These are phyloP conservation scores for Brachyhypopomus occidentalis DNA, from an alignment of 2,113 vertebrate species.

Conservation along the genomic window DNA sequence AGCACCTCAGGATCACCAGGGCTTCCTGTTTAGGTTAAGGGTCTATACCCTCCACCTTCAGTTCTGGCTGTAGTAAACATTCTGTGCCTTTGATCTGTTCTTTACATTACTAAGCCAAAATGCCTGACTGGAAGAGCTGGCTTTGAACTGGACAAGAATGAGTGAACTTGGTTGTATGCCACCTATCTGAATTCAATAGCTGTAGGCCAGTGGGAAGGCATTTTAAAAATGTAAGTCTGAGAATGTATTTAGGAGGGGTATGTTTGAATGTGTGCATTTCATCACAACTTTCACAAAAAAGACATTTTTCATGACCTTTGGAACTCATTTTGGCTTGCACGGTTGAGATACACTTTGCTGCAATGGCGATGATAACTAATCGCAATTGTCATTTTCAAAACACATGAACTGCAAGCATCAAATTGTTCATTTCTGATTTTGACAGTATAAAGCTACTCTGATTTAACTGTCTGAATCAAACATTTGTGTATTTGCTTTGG, in stretches of 20 bases:
- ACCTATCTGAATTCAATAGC: not conserved
- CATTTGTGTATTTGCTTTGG: too few species aligned
- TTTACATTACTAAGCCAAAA: slow-evolving; percentile 5
- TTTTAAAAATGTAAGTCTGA: not conserved
- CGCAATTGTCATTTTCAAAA: too few species aligned
- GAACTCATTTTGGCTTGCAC: too few species aligned
- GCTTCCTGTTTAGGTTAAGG: not conserved
- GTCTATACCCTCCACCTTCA: not conserved
- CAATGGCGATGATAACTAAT: too few species aligned
- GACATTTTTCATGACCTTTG: too few species aligned
- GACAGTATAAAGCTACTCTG: too few species aligned
- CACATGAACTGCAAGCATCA: too few species aligned
- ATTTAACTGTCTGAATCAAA: too few species aligned
- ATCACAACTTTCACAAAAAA: too few species aligned
- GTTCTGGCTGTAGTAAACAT: not conserved
- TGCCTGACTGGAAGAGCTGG: not conserved
- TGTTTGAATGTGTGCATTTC: too few species aligned
- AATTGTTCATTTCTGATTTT: too few species aligned
- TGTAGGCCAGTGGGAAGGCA: not conserved
- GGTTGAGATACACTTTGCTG: too few species aligned
- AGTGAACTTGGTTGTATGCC: not conserved
- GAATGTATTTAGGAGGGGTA: not conserved
- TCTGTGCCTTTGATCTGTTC: slow-evolving; percentile 7
- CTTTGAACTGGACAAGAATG: slow-evolving; percentile 24
- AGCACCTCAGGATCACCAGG: not conserved